phyloP scores from a whole-genome alignment of 1,140 invertebrate species.

The Akabosia matsudoensis region DNA sequence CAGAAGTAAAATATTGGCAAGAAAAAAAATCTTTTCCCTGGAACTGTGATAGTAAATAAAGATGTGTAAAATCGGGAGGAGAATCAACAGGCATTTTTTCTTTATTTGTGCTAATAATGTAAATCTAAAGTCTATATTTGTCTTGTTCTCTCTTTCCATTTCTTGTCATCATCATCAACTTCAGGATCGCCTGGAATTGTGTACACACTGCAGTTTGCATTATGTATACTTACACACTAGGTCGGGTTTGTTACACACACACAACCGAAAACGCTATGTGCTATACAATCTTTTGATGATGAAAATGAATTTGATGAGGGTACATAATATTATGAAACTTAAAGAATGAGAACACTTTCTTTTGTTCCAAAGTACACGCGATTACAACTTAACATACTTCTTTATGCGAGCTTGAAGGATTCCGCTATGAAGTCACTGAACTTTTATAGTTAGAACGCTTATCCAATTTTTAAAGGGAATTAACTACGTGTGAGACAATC shows the following conservation, averaged over 20 bases:
- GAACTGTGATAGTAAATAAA: not conserved
- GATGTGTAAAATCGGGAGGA: conserved; percentile 12
- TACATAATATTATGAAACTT: not conserved
- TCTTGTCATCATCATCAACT: conserved; percentile 17
- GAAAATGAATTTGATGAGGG: not conserved
- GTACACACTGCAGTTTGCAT: conserved; percentile 11
- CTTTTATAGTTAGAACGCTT: no score
- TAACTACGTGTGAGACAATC: no score
- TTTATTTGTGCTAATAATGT: conserved; percentile 25
- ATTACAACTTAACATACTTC: no score
- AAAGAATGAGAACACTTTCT: not conserved
- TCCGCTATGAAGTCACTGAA: no score
- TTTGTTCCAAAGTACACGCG: no score
- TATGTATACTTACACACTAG: not conserved
- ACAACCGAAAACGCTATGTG: not conserved
- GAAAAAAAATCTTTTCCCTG: not conserved
- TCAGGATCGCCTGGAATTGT: conserved; percentile 14
- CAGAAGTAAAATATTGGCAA: no score
- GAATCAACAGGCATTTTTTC: conserved; percentile 20
- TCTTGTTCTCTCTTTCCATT: conserved; percentile 23
- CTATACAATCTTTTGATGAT: conserved; percentile 14
- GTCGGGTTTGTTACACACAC: not conserved
- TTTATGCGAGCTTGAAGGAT: no score
- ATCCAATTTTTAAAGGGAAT: no score
- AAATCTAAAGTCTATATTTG: conserved; percentile 25